A percentile compares a stretch with the other conserved stretches of the same genome.
Conservation (phyloP, 1,140 invertebrate genomes). For the Eriocheir sinensis region DNA sequence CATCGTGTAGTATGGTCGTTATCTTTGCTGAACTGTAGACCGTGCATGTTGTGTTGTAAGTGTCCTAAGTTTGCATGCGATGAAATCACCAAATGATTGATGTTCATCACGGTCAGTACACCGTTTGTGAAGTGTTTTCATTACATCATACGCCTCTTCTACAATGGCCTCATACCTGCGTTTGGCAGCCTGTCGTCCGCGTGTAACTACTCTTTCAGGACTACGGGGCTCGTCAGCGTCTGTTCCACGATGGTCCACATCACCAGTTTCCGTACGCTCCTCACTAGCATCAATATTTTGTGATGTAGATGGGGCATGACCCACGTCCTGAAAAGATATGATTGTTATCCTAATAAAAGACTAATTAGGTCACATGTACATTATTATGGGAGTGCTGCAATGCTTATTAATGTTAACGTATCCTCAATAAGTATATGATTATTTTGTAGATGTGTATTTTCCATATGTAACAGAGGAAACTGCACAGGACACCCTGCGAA, state of each 20-base stretch:
- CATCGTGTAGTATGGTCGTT: not conserved
- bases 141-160: slow-evolving; percentile 35
- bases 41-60: slow-evolving; percentile 19
- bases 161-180: slow-evolving; percentile 30
- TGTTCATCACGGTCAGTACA: slow-evolving; percentile 16
- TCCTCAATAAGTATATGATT: too few species aligned
- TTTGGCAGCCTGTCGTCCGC: slow-evolving; percentile 11
- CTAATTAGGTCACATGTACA: not conserved
- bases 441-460: too few species aligned
- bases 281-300: not conserved
- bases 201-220: not conserved
- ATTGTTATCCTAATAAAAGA: not conserved
- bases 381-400: too few species aligned
- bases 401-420: too few species aligned
- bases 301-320: slow-evolving; percentile 38
- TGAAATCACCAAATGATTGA: slow-evolving; percentile 14
- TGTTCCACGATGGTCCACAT: not conserved
- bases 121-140: slow-evolving; percentile 27
- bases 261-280: not conserved
- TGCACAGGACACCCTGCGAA: too few species aligned
- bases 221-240: not conserved
- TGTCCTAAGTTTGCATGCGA: slow-evolving; percentile 32
- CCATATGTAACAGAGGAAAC: too few species aligned
- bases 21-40: slow-evolving; percentile 33
- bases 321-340: not conserved